phyloP scores from a whole-genome alignment of 1,140 invertebrate species.

The Brachionus sp. region DNA sequence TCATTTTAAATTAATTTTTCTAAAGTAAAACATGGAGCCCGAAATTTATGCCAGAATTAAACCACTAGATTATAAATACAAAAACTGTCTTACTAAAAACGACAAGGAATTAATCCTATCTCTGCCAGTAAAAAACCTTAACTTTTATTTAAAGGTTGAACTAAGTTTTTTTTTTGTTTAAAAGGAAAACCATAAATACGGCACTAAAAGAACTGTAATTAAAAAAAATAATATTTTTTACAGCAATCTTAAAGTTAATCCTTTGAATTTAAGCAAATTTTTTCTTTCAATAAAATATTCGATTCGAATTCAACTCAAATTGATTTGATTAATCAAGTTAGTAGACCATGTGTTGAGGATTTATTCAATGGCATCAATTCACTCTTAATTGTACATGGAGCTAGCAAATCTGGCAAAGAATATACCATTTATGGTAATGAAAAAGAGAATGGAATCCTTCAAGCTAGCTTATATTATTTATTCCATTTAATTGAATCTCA shows the following conservation, averaged over 20 bases:
- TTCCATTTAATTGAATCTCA: not conserved
- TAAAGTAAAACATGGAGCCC: not conserved
- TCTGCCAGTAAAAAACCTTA: not conserved
- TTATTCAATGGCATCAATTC: not conserved
- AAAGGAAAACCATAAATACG: not conserved
- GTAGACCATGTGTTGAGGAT: not conserved
- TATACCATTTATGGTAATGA: conserved; percentile 45
- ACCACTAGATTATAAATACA: not conserved
- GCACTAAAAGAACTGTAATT: not conserved
- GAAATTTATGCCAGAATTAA: conserved; percentile 24
- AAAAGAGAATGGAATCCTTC: not conserved
- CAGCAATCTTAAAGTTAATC: not conserved
- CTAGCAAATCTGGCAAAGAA: conserved; percentile 17
- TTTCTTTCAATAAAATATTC: conserved; percentile 4
- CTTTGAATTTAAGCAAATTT: conserved; percentile 1
- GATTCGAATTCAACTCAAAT: not conserved
- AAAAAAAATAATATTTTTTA: not conserved
- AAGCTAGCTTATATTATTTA: not conserved
- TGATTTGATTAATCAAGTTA: not conserved
- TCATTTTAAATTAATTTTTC: not conserved
- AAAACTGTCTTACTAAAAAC: conserved; percentile 13
- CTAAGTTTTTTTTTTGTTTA: conserved; percentile 1
- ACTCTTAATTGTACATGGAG: not conserved
- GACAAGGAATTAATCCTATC: not conserved
- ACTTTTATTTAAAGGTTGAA: not conserved